Conservation (phyloP, 2,797 vertebrate species). For the Potorous gilbertii region DNA sequence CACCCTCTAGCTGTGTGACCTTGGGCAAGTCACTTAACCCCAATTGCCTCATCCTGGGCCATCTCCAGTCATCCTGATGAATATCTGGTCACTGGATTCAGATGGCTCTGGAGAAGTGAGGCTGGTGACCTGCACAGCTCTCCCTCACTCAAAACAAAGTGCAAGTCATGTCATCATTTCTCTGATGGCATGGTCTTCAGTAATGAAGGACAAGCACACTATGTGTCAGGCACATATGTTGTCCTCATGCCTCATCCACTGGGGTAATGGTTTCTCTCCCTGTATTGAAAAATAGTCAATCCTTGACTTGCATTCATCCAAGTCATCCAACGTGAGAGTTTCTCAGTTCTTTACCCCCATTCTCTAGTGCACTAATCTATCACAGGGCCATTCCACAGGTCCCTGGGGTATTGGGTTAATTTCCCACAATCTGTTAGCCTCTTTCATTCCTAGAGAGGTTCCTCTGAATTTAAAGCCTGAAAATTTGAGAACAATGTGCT, state of each 20-base stretch:
- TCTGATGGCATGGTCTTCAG: too few species aligned
- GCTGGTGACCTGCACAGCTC: too few species aligned
- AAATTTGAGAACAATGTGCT: background rate
- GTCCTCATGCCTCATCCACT: background rate
- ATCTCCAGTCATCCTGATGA: too few species aligned
- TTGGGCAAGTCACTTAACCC: too few species aligned
- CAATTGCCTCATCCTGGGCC: too few species aligned
- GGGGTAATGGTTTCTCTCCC: background rate
- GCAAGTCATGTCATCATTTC: too few species aligned
- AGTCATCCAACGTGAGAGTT: background rate
- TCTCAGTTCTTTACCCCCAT: background rate
- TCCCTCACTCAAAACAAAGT: too few species aligned
- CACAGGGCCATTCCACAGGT: background rate
- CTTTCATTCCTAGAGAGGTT: background rate
- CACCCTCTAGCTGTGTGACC: too few species aligned
- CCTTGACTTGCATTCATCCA: background rate
- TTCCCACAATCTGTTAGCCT: background rate
- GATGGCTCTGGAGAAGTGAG: too few species aligned
- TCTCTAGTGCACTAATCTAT: background rate
- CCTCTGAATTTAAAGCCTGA: background rate
- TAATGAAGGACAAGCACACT: too few species aligned
- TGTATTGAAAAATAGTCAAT: background rate
- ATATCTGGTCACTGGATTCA: too few species aligned
- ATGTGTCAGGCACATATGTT: background rate
- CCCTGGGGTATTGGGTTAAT: background rate